Conservation (phyloP, 2,113 vertebrate species). For the Micromys minutus region DNA sequence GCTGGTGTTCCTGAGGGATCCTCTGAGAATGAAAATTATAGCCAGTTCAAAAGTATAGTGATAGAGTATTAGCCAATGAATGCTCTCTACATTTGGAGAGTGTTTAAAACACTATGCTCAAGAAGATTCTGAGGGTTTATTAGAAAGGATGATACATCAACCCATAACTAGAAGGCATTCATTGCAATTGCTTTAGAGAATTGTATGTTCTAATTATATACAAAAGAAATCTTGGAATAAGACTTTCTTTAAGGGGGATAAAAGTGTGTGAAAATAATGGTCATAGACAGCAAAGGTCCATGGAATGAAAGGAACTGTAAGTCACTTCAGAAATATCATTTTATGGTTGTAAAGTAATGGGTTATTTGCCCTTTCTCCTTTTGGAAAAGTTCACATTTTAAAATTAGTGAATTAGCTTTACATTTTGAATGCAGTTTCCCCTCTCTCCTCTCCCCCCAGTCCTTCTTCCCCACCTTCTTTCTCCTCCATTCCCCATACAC, state of each 20-base stretch:
- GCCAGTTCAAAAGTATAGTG: neutral
- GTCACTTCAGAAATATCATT: neutral
- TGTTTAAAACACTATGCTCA: neutral
- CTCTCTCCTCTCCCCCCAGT: neutral
- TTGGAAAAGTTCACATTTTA: slow-evolving; percentile 21
- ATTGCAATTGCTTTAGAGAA: neutral
- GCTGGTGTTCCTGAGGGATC: neutral
- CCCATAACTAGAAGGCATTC: neutral
- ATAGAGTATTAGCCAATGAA: neutral
- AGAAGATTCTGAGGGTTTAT: neutral
- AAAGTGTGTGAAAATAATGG: neutral
- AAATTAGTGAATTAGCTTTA: neutral
- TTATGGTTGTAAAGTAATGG: neutral
- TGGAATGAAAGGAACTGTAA: neutral
- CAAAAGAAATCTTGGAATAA: neutral
- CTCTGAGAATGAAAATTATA: neutral
- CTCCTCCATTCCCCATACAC: neutral
- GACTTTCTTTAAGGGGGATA: neutral
- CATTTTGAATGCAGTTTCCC: too few species aligned
- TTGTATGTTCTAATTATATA: neutral
- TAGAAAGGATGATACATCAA: neutral
- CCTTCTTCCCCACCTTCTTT: neutral
- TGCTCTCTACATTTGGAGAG: neutral
- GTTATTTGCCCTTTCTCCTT: neutral
- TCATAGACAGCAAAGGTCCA: neutral